Evolutionary conservation across 2,797 vertebrate species (phyloP), one percentile per base, ranked within the genome.

Genomic region (Scolopax bukidnonensis): DNA sequence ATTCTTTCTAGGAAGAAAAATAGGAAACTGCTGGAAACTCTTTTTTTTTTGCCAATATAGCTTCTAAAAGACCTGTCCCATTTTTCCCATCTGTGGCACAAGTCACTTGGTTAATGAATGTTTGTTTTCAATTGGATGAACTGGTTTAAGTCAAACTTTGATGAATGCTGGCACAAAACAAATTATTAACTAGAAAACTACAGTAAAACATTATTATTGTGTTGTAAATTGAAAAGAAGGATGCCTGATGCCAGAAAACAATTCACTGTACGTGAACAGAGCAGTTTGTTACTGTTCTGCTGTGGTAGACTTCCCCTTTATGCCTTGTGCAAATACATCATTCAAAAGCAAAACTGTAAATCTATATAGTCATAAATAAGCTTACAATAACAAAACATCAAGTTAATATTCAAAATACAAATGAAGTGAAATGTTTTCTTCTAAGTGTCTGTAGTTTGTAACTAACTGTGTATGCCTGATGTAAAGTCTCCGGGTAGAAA

Each of bases 241-340:
- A 71, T 77, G 89, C 70, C 56, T 63, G 71, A 80, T 92, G 78
- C 86, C 71, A 94, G 81, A 63, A 63, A 92, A 48, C 70, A 90
- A 53, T 90, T 93, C 51, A 45, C 64, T 43, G 21, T 45, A 68
- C 27, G 45, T 1, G 0, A 76, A 60, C 77, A 92, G 68, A 92
- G 85, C 74, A 77, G 81, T 86, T 90, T 91, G 65, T 94, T 95
- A 90, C 28, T 95, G 73, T 79, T 93, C 83, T 91, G 45, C 60
- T 56, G 53, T 43, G 45, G 32, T 18, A 90, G 85, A 48, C 54
- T 84, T 78, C 69, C 61, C 59, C 74, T 90, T 84, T 93, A 54
- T 80, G 67, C 63, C 59, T n/a, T 9, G 6, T 41, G 36, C 48
- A 48, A 43, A 51, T 67, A 78, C 76, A 93, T 82, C 82, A 84